These are phyloP conservation scores for Aphidius gifuensis DNA, from an alignment of 1,140 invertebrate species.

Conservation along the genomic window DNA sequence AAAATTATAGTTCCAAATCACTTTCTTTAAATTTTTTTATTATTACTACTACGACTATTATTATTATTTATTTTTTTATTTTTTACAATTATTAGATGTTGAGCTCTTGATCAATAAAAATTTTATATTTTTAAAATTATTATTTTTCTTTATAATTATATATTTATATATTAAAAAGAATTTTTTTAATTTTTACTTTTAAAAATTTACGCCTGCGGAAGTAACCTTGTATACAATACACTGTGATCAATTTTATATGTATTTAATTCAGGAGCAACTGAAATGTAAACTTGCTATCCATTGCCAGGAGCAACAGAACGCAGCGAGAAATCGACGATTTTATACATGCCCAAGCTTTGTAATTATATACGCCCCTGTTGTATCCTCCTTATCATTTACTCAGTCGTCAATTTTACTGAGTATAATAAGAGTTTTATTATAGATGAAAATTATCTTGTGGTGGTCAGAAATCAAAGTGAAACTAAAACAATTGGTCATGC, in stretches of 20 bases:
- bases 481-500: conserved; percentile 19
- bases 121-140: too few relatives aligned
- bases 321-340: conserved; percentile 28
- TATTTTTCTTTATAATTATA: too few relatives aligned
- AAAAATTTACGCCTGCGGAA: too few relatives aligned
- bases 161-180: too few relatives aligned
- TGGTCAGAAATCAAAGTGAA: conserved; percentile 6
- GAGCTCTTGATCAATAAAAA: too few relatives aligned
- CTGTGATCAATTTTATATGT: too few relatives aligned
- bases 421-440: background rate
- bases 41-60: background rate
- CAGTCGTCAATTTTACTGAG: conserved; percentile 18
- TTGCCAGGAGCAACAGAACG: conserved; percentile 40
- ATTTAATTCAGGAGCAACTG: too few relatives aligned
- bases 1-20: conserved; percentile 16
- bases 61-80: background rate
- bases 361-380: conserved; percentile 26
- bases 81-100: background rate
- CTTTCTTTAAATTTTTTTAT: conserved; percentile 24
- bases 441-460: background rate
- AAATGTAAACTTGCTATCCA: conserved; percentile 26
- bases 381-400: conserved; percentile 24
- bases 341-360: conserved; percentile 3
- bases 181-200: too few relatives aligned
- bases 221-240: too few relatives aligned